Evolutionary conservation across 2,113 vertebrate genomes (phyloP), one percentile per base, ranked within the genome.

Genomic region (Nesoenas mayeri): DNA sequence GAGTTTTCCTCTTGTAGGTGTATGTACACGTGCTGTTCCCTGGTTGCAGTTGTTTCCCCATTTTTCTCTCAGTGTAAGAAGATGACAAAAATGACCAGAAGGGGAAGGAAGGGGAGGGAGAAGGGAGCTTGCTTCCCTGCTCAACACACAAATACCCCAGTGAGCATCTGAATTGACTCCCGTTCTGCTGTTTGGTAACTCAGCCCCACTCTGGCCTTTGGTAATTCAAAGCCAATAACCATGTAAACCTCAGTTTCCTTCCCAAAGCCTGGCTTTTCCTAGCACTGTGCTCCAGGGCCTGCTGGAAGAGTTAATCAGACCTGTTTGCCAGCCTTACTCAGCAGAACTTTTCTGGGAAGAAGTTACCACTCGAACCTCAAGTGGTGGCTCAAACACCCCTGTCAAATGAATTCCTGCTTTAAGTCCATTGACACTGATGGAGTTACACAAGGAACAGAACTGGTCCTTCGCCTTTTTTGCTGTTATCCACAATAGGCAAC

Each of bases 381-480:
- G 32, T 12, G 19, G 20, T 71, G 19, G 29, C n/a, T 65, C 4
- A 0, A 69, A 87, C 61, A 48, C 6, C 47, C 15, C 57, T 65
- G 40, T 15, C 61, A 69, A 36, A 72, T 18, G 4, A 79, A 58
- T 53, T 86, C 70, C 61, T 54, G 17, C 9, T 61, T 72, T 40
- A 81, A 77, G 42, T 69, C 26, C 58, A 14, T 11, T 57, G 66
- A 93, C 70, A 91, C 10, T 6, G 10, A 44, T 77, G 61, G 66
- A 91, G 40, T 67, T 57, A 75, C 36, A 85, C 66, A 72, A 65
- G 66, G 57, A 85, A 62, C 32, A 42, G 60, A 92, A 84, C 18
- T 16, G 32, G 61, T 91, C 54, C 73, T 87, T 92, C 62, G 95
- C 83, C 77, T 93, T 92, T 95, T 91, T 75, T 92, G 47, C 88